A percentile compares a stretch with the other conserved stretches of the same genome.
Evolutionary conservation across 2,888 invertebrate species (phyloP).

Genomic region (Troides oblongomaculatus): DNA sequence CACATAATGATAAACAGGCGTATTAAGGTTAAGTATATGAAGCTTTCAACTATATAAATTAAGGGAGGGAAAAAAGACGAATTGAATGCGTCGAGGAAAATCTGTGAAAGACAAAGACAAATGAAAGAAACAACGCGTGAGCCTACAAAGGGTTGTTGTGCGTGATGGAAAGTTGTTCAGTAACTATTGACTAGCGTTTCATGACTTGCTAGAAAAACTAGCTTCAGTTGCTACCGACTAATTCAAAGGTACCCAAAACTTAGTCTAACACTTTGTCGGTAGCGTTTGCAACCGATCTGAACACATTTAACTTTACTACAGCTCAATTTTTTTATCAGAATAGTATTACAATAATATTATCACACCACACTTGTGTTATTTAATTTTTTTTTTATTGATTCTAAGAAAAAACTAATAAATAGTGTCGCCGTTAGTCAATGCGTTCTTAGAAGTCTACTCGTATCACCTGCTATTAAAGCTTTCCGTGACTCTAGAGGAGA

Average conservation of each 20-base stretch:
- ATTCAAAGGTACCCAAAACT: neutral
- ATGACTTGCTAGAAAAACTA: slow-evolving; percentile 30
- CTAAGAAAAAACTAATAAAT: neutral
- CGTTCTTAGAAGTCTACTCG: neutral
- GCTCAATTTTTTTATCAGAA: too few species aligned
- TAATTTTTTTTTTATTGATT: neutral
- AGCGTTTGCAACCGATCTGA: too few species aligned
- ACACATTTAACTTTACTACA: too few species aligned
- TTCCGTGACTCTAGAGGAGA: neutral
- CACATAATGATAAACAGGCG: neutral
- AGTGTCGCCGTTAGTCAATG: neutral
- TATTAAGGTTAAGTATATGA: slow-evolving; percentile 22
- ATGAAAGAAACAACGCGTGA: slow-evolving; percentile 33
- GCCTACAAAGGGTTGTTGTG: slow-evolving; percentile 35
- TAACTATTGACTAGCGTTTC: slow-evolving; percentile 30
- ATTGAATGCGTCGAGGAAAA: slow-evolving; percentile 37
- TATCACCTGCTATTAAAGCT: neutral
- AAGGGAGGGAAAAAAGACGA: slow-evolving; percentile 35
- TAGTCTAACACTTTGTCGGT: too few species aligned
- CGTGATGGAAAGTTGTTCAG: slow-evolving; percentile 34
- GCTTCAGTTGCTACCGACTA: neutral
- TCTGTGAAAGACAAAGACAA: slow-evolving; percentile 39
- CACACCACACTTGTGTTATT: neutral
- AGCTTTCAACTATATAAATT: slow-evolving; percentile 37
- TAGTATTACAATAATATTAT: too few species aligned